phyloP scores from a whole-genome alignment of 1,140 invertebrate genomes.

The Drosophila ironensis region DNA sequence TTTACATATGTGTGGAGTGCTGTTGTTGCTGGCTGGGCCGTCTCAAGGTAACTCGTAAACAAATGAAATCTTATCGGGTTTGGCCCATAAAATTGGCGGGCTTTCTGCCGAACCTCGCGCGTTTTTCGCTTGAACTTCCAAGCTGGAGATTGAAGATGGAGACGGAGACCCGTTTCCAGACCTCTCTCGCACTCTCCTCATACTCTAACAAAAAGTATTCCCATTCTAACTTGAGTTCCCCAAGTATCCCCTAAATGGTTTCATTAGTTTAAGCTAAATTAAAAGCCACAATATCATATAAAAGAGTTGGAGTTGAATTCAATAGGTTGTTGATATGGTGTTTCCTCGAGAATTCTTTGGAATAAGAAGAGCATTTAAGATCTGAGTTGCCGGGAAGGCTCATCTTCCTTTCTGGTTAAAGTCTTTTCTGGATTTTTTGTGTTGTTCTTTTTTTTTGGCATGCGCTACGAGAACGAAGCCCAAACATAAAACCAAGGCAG shows the following conservation, averaged over 20 bases:
- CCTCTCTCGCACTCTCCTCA: conserved; percentile 9
- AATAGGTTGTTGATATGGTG: neutral
- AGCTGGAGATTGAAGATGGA: conserved; percentile 34
- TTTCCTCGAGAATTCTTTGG: neutral
- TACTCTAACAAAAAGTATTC: conserved; percentile 7
- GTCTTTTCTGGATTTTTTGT: conserved; percentile 29
- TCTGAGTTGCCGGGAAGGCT: neutral
- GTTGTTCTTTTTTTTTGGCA: conserved; percentile 73
- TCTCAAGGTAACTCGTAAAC: conserved; percentile 60
- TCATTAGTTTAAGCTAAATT: neutral
- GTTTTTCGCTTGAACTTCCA: conserved; percentile 72
- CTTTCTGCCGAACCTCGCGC: conserved; percentile 66
- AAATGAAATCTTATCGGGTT: conserved; percentile 71
- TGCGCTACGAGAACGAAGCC: conserved; percentile 50
- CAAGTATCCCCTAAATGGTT: no score
- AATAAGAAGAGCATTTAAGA: neutral
- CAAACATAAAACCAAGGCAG: conserved; percentile 30
- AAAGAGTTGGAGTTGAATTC: no score
- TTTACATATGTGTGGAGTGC: neutral
- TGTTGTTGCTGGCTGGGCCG: conserved; percentile 6
- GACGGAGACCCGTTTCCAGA: conserved; percentile 20
- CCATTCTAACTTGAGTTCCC: no score
- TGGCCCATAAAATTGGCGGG: conserved; percentile 72
- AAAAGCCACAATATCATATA: neutral
- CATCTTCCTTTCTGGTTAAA: conserved; percentile 11